Percentiles rank a stretch among this genome's conserved stretches.
These are phyloP conservation scores for Archilochus colubris DNA, from an alignment of 2,113 vertebrate species.

Conservation along the genomic window DNA sequence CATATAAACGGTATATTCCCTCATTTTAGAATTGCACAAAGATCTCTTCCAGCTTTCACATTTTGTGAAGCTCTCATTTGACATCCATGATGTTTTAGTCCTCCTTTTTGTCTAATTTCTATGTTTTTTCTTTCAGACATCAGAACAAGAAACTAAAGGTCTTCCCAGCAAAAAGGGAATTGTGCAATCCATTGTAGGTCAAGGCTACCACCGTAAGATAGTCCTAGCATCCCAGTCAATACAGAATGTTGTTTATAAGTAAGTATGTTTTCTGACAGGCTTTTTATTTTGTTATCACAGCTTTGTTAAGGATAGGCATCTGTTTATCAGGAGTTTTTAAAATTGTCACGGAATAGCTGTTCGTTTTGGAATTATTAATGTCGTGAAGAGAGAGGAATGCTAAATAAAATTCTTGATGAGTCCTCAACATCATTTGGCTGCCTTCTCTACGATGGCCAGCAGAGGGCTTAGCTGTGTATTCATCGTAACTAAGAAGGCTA, in stretches of 20 bases:
- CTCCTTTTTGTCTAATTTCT: background rate
- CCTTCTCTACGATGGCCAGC: background rate
- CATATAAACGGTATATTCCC: background rate
- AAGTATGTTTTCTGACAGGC: constrained; percentile 51
- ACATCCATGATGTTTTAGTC: background rate
- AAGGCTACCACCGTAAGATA: constrained; percentile 98
- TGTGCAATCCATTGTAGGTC: constrained; percentile 96
- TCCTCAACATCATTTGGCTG: background rate
- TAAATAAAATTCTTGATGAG: background rate
- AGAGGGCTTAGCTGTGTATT: background rate
- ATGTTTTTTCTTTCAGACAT: constrained; percentile 79
- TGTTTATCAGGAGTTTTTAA: background rate
- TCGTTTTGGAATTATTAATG: background rate
- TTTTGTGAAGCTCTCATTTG: background rate
- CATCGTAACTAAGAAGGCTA: background rate
- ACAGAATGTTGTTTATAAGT: constrained; percentile 96
- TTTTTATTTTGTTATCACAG: background rate
- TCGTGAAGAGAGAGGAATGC: background rate
- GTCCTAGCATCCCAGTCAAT: constrained; percentile 94
- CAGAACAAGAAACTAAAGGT: constrained; percentile 96
- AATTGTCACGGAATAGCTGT: background rate
- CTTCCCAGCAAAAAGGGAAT: constrained; percentile 98
- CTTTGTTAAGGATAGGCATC: background rate
- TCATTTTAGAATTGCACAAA: background rate
- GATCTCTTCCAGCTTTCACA: background rate